A percentile compares a stretch with the other conserved stretches of the same genome.
Evolutionary conservation across 2,888 invertebrate genomes (phyloP).

Genomic region (Thecocarcelia acutangulata): DNA sequence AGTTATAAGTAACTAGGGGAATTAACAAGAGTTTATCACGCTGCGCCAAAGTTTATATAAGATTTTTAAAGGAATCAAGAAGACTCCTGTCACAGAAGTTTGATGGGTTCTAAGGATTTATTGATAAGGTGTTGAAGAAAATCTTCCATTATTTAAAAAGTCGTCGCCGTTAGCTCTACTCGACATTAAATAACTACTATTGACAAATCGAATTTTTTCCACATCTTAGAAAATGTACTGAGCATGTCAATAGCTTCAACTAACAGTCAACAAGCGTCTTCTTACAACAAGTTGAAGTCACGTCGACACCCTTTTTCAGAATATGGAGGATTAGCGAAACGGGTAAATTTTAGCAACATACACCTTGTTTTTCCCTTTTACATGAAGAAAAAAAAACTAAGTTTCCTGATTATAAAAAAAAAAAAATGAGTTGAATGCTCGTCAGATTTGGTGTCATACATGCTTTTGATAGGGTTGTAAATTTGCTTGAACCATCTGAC

Average conservation of each 20-base stretch:
- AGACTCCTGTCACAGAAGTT: conserved; percentile 63
- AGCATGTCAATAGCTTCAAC: too few relatives aligned
- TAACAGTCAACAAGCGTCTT: too few relatives aligned
- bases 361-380: conserved; percentile 26
- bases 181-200: too few relatives aligned
- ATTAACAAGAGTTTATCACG: conserved; percentile 74
- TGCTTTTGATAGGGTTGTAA: too few relatives aligned
- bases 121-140: conserved; percentile 7
- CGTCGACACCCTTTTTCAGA: too few relatives aligned
- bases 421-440: conserved; percentile 1
- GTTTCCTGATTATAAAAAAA: conserved; percentile 4
- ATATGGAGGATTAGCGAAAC: background rate
- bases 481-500: too few relatives aligned
- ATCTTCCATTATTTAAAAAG: too few relatives aligned
- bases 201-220: too few relatives aligned
- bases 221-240: too few relatives aligned
- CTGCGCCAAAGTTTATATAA: conserved; percentile 73
- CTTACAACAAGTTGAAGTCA: too few relatives aligned
- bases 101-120: conserved; percentile 41
- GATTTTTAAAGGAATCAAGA: conserved; percentile 57
- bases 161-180: too few relatives aligned
- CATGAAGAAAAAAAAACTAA: background rate
- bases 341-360: background rate
- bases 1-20: conserved; percentile 4
- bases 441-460: background rate